These are phyloP conservation scores for Pseudochromis fuscus DNA, from an alignment of 2,797 vertebrate species.

Conservation along the genomic window DNA sequence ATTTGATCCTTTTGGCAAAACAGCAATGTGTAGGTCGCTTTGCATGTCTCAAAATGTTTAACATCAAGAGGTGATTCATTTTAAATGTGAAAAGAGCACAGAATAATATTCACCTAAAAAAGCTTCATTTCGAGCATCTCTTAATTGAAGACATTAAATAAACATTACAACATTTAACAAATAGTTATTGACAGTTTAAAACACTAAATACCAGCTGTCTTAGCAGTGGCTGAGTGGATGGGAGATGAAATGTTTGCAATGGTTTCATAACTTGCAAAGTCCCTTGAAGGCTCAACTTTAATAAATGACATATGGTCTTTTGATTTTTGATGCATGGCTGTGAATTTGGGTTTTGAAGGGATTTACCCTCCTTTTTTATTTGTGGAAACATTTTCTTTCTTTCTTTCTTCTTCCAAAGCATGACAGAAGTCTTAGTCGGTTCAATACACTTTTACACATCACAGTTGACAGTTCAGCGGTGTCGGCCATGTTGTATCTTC, in stretches of 20 bases:
- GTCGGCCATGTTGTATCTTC: background rate
- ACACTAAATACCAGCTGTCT: background rate
- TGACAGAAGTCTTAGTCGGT: background rate
- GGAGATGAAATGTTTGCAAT: background rate
- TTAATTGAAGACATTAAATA: no score
- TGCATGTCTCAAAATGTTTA: constrained; percentile 16
- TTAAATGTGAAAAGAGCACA: constrained; percentile 28
- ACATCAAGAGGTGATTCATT: constrained; percentile 30
- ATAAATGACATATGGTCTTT: constrained; percentile 6
- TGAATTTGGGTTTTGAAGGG: background rate
- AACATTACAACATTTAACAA: background rate
- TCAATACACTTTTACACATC: background rate
- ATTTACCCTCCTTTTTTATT: constrained; percentile 2
- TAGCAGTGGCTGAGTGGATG: background rate
- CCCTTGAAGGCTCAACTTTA: constrained; percentile 9
- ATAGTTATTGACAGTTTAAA: constrained; percentile 11
- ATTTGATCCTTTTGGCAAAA: no score
- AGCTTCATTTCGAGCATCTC: constrained; percentile 27
- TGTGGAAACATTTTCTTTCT: background rate
- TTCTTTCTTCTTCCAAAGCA: no score
- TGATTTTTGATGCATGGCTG: background rate
- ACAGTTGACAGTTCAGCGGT: background rate
- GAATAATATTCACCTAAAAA: constrained; percentile 11
- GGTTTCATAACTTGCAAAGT: background rate
- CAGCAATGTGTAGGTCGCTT: no score